Evolutionary conservation across 2,113 vertebrate species (phyloP).

Genomic region (Symphodus melops): DNA sequence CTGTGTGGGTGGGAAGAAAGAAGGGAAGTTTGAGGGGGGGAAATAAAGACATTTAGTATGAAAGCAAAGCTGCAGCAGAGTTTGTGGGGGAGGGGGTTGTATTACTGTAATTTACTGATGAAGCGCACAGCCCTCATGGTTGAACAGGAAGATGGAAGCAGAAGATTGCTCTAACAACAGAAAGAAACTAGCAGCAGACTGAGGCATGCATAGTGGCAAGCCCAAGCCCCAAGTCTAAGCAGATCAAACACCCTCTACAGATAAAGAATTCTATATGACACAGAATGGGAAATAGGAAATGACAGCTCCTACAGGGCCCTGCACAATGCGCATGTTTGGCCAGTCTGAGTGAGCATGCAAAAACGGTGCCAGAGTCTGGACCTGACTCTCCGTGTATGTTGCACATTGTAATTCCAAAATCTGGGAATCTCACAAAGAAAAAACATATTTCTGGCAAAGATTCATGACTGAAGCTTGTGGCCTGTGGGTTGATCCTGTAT

Average conservation of each 20-base stretch:
- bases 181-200: constrained; percentile 29
- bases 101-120: neutral
- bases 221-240: constrained; percentile 60
- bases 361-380: constrained; percentile 11
- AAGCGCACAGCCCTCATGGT: constrained; percentile 9
- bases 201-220: constrained; percentile 41
- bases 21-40: constrained; percentile 18
- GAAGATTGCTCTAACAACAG: neutral
- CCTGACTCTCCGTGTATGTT: neutral
- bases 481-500: constrained; percentile 51
- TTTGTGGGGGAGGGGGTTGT: neutral
- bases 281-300: constrained; percentile 67
- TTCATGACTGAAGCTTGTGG: constrained; percentile 37
- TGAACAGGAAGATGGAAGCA: constrained; percentile 1
- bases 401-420: neutral
- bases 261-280: constrained; percentile 62
- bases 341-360: constrained; percentile 20
- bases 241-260: constrained; percentile 68
- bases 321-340: constrained; percentile 31
- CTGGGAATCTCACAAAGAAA: constrained; percentile 27
- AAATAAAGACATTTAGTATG: constrained; percentile 28
- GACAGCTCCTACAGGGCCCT: constrained; percentile 67
- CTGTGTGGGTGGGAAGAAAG: constrained; percentile 30
- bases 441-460: constrained; percentile 41
- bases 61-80: constrained; percentile 24